Evolutionary conservation across 2,797 vertebrate species (phyloP), one percentile per base, ranked within the genome.

Genomic region (Chaetodon trifasciatus): DNA sequence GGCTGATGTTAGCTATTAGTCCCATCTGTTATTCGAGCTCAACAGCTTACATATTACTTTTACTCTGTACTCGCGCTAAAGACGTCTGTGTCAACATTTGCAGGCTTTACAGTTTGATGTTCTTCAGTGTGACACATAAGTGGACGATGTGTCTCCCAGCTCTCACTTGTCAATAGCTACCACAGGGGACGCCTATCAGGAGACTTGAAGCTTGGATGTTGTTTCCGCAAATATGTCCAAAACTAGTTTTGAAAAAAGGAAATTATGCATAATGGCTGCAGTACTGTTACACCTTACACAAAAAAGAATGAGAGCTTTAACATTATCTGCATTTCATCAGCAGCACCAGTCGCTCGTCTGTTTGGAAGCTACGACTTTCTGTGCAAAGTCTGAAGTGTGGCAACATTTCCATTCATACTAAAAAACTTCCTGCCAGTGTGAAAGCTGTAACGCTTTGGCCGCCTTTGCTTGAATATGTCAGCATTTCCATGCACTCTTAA

Each of bases 321-420:
- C 21, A 21, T 19, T 75, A 21, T 55, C 61, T 8, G 52, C 11
- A 9, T 57, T 73, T 64, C 13, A 62, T 68, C 21, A 24, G 35
- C 13, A 49, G 24, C 60, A 60, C 42, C 47, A 15, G 32, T n/a
- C 1, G 17, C 40, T n/a, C 40, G 39, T 68, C 5, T 49, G 35
- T 65, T 42, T 32, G 11, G 52, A 12, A 42, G 28, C 47, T 12
- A 11, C 37, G 66, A 1, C 11, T 28, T 23, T 19, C 6, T 49
- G 28, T 70, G 71, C 66, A 63, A 79, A 74, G 55, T 39, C 24
- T 9, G 52, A 72, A n/a, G 58, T 42, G 55, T 35, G 73, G 49
- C 64, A 81, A 64, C 68, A 55, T 79, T 81, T 88, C 70, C 77
- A 78, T 23, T 61, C 47, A 23, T 55, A 44, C 44, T 75, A 65